Conservation (phyloP, 64 coral and sea anemone species). For the Pocillopora damicornis region DNA sequence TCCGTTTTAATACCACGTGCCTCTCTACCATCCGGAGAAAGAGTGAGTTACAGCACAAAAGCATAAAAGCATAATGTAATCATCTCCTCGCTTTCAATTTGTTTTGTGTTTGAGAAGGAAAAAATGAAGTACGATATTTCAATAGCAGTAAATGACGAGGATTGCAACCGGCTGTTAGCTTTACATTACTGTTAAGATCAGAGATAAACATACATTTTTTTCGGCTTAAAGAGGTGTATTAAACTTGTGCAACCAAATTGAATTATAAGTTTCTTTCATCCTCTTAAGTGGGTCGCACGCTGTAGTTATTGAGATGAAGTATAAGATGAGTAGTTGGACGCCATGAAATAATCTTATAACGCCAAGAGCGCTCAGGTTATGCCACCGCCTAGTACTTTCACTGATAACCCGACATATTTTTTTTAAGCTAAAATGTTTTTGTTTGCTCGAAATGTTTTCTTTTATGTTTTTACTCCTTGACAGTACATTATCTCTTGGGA, state of each 20-base stretch:
- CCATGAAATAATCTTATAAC: constrained; percentile 30
- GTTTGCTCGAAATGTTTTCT: constrained; percentile 98
- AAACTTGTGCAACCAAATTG: constrained; percentile 71
- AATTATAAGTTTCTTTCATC: constrained; percentile 99
- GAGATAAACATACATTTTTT: constrained; percentile 20
- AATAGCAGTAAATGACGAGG: constrained; percentile 7
- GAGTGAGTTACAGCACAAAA: constrained; percentile 24
- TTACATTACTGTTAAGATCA: background rate
- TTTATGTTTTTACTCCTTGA: constrained; percentile 92
- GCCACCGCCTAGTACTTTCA: constrained; percentile 39
- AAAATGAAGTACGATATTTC: constrained; percentile 14
- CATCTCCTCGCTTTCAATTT: constrained; percentile 25
- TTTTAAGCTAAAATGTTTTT: constrained; percentile 98
- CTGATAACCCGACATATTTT: constrained; percentile 90
- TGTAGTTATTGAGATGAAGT: constrained; percentile 87
- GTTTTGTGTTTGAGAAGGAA: constrained; percentile 27
- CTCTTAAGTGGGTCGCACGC: constrained; percentile 96
- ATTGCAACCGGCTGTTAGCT: constrained; percentile 17
- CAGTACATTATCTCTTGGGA: constrained; percentile 92
- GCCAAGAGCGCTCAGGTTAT: constrained; percentile 11
- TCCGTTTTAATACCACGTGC: constrained; percentile 26
- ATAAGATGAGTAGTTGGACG: constrained; percentile 54
- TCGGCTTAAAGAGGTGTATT: constrained; percentile 22
- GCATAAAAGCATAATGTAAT: constrained; percentile 35
- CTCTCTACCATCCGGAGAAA: background rate